Evolutionary conservation across 2,888 invertebrate species (phyloP), one percentile per base, ranked within the genome.

Genomic region (Stenichneumon culpator): DNA sequence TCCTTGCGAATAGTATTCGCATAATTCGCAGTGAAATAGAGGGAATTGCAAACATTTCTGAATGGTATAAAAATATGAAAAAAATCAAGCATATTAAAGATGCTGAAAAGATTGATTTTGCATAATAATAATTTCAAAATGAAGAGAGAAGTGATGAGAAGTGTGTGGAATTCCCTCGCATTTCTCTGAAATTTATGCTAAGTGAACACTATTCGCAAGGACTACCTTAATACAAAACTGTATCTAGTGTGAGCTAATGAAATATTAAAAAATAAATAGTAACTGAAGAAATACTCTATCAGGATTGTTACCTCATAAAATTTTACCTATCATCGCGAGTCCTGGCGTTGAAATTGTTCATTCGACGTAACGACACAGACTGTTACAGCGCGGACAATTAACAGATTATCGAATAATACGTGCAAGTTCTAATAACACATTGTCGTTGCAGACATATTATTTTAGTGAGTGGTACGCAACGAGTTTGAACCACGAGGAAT

Each of bases 311-410:
- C 5, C 5, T 63, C 2, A 1, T 63, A 16, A n/a, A 36, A 11
- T 44, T 50, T 80, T 80, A 80, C 73, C 80, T 72, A 74, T 81
- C 74, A 60, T 67, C 60, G 74, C 81, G 68, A 69, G 60, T 74
- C 36, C 47, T 32, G 50, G 50, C 22, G n/a, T 36, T 7, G 9
- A 22, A 52, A 70, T 60, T 36, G 6, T 19, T 16, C 22, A 28
- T 32, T 32, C 47, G 50, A 75, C 36, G 19, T 52, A 32, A 65
- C 19, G 65, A 75, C n/a, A 19, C 47, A 0, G 63, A 16, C 1
- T 25, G 57, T 60, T 25, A 60, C 9, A 36, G 44, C 57, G 57
- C 50, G n/a, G 47, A 39, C 44, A 57, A 39, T 57, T 16, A 44
- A 25, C 28, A 68, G 22, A 54, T 65, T 25, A 75, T 70, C n/a